These are phyloP conservation scores for Psophia crepitans DNA, from an alignment of 2,113 vertebrate species.

Conservation along the genomic window DNA sequence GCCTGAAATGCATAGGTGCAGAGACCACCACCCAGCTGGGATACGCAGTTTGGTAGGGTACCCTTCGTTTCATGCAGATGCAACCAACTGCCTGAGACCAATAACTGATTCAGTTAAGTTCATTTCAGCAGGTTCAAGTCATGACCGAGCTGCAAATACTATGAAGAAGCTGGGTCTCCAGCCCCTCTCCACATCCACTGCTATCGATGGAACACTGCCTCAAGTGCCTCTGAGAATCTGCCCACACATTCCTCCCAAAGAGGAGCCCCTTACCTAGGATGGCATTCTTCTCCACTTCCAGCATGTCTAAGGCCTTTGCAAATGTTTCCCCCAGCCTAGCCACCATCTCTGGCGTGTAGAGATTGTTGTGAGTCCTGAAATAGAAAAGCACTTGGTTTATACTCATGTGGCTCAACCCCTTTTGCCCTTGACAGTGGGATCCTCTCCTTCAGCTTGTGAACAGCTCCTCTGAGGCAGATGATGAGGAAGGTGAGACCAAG, in stretches of 20 bases:
- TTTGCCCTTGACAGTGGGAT: conserved; percentile 40
- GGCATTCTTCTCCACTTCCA: conserved; percentile 88
- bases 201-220: not conserved
- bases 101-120: rapidly evolving
- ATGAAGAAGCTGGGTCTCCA: not conserved
- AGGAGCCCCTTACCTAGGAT: conserved; percentile 83
- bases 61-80: not conserved
- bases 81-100: not conserved
- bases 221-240: not conserved
- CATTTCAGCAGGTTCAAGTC: not conserved
- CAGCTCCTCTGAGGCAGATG: conserved; percentile 62
- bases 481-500: conserved; percentile 70
- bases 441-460: conserved; percentile 62
- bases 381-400: conserved; percentile 51
- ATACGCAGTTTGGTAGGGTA: not conserved
- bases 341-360: conserved; percentile 88
- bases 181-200: not conserved
- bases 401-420: not conserved
- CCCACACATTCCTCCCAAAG: not conserved
- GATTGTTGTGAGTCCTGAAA: conserved; percentile 87
- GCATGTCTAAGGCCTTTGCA: conserved; percentile 83
- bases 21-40: not conserved
- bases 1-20: not conserved
- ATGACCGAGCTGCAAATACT: not conserved
- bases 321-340: conserved; percentile 86